Conservation (phyloP, 2,113 vertebrate genomes). For the Centropus bengalensis region DNA sequence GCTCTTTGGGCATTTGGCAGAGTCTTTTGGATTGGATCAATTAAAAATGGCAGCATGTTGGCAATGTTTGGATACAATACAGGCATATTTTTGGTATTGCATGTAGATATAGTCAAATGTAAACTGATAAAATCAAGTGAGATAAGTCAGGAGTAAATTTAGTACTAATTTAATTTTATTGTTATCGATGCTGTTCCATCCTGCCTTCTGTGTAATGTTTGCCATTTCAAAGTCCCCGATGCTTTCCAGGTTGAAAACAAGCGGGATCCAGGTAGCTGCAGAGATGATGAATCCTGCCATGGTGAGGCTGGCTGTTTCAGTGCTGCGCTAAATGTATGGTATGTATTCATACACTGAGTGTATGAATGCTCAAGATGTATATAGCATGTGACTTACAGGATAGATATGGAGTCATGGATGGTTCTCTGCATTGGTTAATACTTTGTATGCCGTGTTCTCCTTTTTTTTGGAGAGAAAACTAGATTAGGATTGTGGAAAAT, state of each 20-base stretch:
- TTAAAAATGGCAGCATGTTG: background rate
- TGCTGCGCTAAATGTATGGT: background rate
- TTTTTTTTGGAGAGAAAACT: background rate
- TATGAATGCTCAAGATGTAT: background rate
- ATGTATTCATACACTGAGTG: background rate
- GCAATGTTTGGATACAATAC: background rate
- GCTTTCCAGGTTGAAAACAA: background rate
- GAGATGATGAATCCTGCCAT: background rate
- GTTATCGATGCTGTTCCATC: background rate
- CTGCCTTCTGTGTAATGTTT: background rate
- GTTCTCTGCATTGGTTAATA: fast-evolving
- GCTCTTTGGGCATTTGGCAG: background rate
- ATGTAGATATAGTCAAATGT: background rate
- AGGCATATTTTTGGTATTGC: background rate
- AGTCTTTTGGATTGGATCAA: background rate
- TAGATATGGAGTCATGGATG: fast-evolving
- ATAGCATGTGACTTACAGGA: background rate
- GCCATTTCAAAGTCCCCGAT: fast-evolving
- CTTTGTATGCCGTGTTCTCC: background rate
- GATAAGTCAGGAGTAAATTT: background rate
- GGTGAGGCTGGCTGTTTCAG: background rate
- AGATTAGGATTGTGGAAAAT: background rate
- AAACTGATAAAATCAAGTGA: background rate
- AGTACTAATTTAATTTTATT: background rate
- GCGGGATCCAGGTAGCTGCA: background rate